These are phyloP conservation scores for Rhineura floridana DNA, from an alignment of 2,113 vertebrate genomes.

Conservation along the genomic window DNA sequence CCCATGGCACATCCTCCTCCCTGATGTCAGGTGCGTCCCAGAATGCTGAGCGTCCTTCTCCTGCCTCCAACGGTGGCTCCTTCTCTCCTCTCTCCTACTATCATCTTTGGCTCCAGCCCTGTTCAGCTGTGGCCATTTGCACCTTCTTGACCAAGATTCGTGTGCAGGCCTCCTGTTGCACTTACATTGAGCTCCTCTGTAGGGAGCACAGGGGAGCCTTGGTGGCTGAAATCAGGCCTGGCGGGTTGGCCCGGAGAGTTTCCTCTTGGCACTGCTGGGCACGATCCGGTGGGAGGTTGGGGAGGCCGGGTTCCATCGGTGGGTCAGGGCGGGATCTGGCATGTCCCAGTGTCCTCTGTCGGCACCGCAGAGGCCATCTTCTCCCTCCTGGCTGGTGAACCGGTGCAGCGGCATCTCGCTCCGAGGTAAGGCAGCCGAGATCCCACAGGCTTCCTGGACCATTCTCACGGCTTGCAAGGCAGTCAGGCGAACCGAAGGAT, in stretches of 20 bases:
- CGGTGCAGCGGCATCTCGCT: not conserved
- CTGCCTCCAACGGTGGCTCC: not conserved
- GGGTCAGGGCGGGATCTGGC: not conserved
- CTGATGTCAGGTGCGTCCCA: not conserved
- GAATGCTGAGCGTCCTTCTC: not conserved
- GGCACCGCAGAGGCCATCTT: not conserved
- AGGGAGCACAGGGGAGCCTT: rapidly evolving
- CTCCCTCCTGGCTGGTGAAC: not conserved
- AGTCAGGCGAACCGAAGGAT: not conserved
- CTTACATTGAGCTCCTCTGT: not conserved
- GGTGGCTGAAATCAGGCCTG: not conserved
- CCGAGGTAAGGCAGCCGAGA: rapidly evolving
- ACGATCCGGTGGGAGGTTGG: slow-evolving; percentile 1
- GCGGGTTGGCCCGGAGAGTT: not conserved
- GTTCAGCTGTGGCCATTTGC: not conserved
- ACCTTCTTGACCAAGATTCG: rapidly evolving
- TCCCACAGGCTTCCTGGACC: not conserved
- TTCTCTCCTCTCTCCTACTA: not conserved
- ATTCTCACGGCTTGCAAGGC: not conserved
- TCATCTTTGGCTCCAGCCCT: not conserved
- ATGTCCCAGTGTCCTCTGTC: not conserved
- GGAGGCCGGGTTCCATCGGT: not conserved
- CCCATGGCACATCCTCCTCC: not conserved
- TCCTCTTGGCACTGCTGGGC: not conserved
- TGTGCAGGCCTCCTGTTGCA: rapidly evolving